Evolutionary conservation across 2,797 vertebrate species (phyloP), one percentile per base, ranked within the genome.

Genomic region (Microcaecilia unicolor): DNA sequence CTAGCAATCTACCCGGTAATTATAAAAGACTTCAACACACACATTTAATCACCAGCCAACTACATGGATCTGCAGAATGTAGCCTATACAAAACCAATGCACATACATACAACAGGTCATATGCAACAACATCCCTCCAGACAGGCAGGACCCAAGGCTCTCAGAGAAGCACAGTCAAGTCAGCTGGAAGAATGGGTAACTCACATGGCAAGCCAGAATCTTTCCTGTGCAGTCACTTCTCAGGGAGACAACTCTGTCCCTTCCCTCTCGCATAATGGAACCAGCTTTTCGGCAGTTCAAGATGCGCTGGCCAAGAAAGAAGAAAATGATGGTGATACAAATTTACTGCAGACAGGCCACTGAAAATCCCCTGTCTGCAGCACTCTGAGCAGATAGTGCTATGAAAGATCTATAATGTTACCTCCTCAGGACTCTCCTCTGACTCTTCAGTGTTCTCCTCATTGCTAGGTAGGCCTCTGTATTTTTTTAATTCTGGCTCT

Each of bases 131-230:
- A 30, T 12, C 16, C 17, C 15, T 5, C 8, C 18, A 9, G 16
- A 12, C 11, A 3, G 16, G 10, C 7, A 11, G 25, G 28, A 23
- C 12, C n/a, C 34, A 23, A 36, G 38, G 10, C 2, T 2, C 24
- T 1, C 2, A 6, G 10, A 7, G n/a, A 23, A 11, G n/a, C 34
- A 12, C 2, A 21, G 7, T 1, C 53, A 2, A 11, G 8, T 27
- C 2, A 1, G 10, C 0, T 25, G 11, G 33, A 8, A 22, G 4
- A 1, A 2, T 6, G 9, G 14, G 20, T 9, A 36, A 89, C 93
- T 90, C 72, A 98, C 96, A 1, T 98, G 93, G 55, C 94, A 98
- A 31, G 86, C 89, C 37, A 99, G 45, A 52, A 96, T 64, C 58
- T 78, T 75, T 61, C 83, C 78, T 2, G 55, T 90, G 28, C 11